A percentile compares a stretch with the other conserved stretches of the same genome.
These are phyloP conservation scores for Graptemys geographica DNA, from an alignment of 2,797 vertebrate species.

Conservation along the genomic window DNA sequence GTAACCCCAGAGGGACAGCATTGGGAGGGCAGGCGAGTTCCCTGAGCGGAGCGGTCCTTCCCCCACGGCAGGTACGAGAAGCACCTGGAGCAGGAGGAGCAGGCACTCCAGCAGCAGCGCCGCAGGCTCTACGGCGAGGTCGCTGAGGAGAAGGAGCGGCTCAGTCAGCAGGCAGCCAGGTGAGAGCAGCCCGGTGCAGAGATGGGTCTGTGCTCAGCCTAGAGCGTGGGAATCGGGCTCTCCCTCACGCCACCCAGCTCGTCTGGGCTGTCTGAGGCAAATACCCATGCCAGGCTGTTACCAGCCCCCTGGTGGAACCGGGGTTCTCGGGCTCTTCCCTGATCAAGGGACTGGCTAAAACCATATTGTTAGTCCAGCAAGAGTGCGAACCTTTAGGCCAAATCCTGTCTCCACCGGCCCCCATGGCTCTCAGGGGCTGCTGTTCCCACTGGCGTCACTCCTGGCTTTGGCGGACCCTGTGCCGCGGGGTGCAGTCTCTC, in stretches of 20 bases:
- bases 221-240: not conserved
- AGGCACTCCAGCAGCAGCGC: constrained; percentile 90
- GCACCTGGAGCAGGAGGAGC: constrained; percentile 93
- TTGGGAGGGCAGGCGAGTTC: not conserved
- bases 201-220: not conserved
- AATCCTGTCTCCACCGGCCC: not conserved
- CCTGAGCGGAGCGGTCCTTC: not conserved
- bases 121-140: constrained; percentile 90
- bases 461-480: not conserved
- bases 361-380: not conserved
- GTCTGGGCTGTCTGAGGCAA: too few relatives aligned
- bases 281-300: not conserved
- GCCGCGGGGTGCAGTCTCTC: too few relatives aligned
- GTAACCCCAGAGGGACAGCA: not conserved
- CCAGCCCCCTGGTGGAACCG: not conserved
- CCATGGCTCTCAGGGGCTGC: too few relatives aligned
- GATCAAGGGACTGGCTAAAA: not conserved
- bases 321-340: not conserved
- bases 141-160: constrained; percentile 91
- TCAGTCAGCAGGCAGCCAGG: constrained; percentile 90
- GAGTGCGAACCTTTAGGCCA: not conserved
- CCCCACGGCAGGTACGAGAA: constrained; percentile 86
- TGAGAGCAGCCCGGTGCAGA: constrained; percentile 60
- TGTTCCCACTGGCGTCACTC: not conserved
- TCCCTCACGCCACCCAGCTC: not conserved